Evolutionary conservation across 2,888 invertebrate species (phyloP).

Genomic region (Eurois occulta): DNA sequence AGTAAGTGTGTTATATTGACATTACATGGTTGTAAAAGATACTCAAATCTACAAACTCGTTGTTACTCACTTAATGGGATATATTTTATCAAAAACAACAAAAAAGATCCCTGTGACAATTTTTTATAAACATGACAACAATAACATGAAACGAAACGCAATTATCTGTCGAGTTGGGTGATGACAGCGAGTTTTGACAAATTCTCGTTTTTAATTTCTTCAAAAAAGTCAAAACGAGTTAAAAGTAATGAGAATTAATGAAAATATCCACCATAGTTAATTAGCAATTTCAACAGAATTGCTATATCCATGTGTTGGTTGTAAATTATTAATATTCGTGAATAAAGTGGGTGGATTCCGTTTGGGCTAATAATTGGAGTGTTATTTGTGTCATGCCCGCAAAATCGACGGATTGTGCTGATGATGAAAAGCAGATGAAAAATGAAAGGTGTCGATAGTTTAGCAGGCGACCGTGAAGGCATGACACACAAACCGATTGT

Average conservation of each 20-base stretch:
- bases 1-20: background rate
- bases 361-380: slow-evolving; percentile 73
- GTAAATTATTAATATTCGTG: slow-evolving; percentile 63
- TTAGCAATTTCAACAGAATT: slow-evolving; percentile 36
- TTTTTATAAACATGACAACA: slow-evolving; percentile 12
- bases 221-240: slow-evolving; percentile 70
- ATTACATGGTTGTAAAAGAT: background rate
- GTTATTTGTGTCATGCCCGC: slow-evolving; percentile 86
- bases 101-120: too few relatives aligned
- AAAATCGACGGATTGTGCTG: slow-evolving; percentile 79
- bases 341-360: slow-evolving; percentile 86
- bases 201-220: slow-evolving; percentile 77
- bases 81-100: background rate
- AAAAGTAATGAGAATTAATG: slow-evolving; percentile 65
- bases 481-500: slow-evolving; percentile 93
- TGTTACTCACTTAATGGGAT: background rate
- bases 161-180: slow-evolving; percentile 81
- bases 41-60: background rate
- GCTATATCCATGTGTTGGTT: slow-evolving; percentile 36
- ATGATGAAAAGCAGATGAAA: slow-evolving; percentile 85
- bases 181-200: slow-evolving; percentile 82
- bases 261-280: slow-evolving; percentile 51
- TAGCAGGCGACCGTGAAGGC: slow-evolving; percentile 87
- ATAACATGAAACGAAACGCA: slow-evolving; percentile 69
- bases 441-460: slow-evolving; percentile 91